phyloP scores from a whole-genome alignment of 1,140 invertebrate genomes.

The Papilio aristodemus region DNA sequence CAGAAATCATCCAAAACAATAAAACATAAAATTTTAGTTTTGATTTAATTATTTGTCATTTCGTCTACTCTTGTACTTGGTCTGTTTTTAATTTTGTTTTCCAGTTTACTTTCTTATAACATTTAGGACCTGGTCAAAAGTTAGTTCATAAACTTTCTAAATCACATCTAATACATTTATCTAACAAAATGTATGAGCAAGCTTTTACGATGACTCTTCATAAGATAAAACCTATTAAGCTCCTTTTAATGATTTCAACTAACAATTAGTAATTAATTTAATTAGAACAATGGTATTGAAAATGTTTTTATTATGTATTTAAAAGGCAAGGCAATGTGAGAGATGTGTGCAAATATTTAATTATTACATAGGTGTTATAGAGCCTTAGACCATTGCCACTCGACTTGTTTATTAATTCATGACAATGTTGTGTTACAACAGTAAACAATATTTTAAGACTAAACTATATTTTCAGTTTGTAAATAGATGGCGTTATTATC shows the following conservation, averaged over 20 bases:
- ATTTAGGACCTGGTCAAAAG: conserved; percentile 7
- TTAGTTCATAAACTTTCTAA: conserved; percentile 15
- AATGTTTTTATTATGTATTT: not conserved
- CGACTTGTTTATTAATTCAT: too few species aligned
- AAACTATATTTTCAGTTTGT: too few species aligned
- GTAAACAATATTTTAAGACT: too few species aligned
- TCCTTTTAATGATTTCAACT: conserved; percentile 3
- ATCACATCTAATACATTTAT: conserved; percentile 27
- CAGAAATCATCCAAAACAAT: too few species aligned
- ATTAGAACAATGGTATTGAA: not conserved
- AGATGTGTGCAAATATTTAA: not conserved
- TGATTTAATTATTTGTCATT: too few species aligned
- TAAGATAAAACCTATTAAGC: conserved; percentile 8
- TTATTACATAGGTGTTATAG: not conserved
- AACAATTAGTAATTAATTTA: not conserved
- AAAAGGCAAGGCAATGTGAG: not conserved
- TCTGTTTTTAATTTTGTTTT: too few species aligned
- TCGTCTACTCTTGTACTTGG: too few species aligned
- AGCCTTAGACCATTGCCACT: not conserved
- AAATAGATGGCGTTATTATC: too few species aligned
- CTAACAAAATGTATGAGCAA: conserved; percentile 25
- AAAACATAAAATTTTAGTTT: too few species aligned
- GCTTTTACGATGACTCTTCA: conserved; percentile 9
- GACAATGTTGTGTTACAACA: too few species aligned
- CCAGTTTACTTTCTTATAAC: too few species aligned